Evolutionary conservation across 2,797 vertebrate genomes (phyloP), one percentile per base, ranked within the genome.

Genomic region (Petrocephalus schoutedeni): DNA sequence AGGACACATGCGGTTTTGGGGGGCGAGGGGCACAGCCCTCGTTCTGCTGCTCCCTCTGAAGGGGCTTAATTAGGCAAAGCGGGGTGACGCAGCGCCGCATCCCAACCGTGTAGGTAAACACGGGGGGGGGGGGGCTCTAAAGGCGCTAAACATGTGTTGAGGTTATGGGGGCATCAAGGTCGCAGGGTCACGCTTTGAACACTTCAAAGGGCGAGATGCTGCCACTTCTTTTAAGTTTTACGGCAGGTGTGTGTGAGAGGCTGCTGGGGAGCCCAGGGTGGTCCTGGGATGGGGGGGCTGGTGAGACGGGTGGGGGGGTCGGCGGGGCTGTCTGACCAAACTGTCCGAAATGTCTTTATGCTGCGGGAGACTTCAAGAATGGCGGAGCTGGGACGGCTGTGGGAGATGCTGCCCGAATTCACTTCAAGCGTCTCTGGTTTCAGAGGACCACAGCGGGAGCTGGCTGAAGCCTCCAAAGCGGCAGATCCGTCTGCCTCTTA

Each of bases 371-470:
- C 95, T 94, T 95, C 96, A 94, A 94, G 94, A 94, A 89, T 91
- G 92, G 91, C 87, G 89, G 92, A 94, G 95, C 92, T 94, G 96
- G 95, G 92, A 94, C 92, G 94, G 93, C 92, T 95, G 95, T 93
- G 94, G 89, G 90, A 92, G 92, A 92, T 91, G 71, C 95, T 95
- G 93, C 96, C 96, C 95, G 96, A 98, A 97, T 97, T 97, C 97
- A 99, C 98, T 97, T 99, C 98, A 99, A 99, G 97, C 95, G 94
- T 99, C 97, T 99, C 97, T 96, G 92, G 95, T 99, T 99, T 98
- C 98, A 99, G 96, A 94, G 94, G 93, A 95, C 96, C 98, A 93
- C 98, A 99, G 98, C 97, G 97, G 98, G 98, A 95, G 95, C 94
- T 92, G 95, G 95, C 95, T 93, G 92, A 92, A 95, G 94, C 95